A percentile compares a stretch with the other conserved stretches of the same genome.
These are phyloP conservation scores for Podabrus alpinus DNA, from an alignment of 2,888 invertebrate genomes.

Conservation along the genomic window DNA sequence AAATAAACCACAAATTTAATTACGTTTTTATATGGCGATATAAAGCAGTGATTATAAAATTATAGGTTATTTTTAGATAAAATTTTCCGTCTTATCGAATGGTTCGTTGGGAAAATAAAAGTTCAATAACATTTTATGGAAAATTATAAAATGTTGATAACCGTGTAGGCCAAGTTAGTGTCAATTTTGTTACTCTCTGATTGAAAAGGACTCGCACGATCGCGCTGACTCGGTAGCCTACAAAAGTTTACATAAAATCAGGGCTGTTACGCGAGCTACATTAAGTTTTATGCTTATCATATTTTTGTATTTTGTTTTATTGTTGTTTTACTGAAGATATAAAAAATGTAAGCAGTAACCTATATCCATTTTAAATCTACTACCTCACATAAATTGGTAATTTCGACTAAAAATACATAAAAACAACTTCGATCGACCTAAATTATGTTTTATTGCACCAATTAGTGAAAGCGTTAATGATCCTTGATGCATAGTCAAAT, in stretches of 20 bases:
- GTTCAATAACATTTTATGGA: neutral
- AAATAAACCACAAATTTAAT: conserved; percentile 1
- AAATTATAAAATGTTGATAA: no score
- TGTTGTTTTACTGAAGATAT: neutral
- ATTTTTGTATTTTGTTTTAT: neutral
- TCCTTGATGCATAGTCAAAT: neutral
- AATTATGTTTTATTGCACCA: neutral
- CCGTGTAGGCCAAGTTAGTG: no score
- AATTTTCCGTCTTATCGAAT: neutral
- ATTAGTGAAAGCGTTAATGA: no score
- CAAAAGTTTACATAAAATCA: neutral
- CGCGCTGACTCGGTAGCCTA: neutral
- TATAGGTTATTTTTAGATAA: neutral
- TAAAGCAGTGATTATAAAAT: neutral
- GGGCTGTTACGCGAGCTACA: neutral
- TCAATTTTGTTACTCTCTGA: no score
- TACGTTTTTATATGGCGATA: neutral
- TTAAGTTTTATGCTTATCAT: neutral
- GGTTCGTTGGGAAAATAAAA: neutral
- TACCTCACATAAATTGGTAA: neutral
- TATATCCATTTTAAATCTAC: neutral
- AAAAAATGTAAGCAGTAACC: neutral
- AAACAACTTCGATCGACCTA: neutral
- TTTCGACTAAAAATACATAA: neutral
- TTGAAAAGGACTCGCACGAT: neutral